Conservation (phyloP, 2,113 vertebrate genomes). For the Myotis davidii region DNA sequence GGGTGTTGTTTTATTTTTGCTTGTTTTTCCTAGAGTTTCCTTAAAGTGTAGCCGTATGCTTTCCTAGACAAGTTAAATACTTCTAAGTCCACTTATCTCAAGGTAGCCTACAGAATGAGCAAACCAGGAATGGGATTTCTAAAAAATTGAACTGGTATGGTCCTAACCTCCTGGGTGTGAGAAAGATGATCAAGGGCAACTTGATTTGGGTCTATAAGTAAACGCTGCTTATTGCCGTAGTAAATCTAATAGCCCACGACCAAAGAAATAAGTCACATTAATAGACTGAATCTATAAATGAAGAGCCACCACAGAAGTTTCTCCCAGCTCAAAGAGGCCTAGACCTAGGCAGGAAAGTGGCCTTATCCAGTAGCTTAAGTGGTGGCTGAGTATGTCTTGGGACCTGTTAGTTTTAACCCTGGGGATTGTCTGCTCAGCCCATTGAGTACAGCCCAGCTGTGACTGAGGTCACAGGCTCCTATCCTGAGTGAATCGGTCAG, state of each 20-base stretch:
- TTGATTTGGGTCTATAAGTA: neutral
- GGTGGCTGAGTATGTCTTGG: neutral
- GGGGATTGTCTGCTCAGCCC: neutral
- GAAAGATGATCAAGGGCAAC: neutral
- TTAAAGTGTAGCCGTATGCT: constrained; percentile 72
- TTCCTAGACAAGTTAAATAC: constrained; percentile 70
- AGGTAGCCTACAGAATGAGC: constrained; percentile 55
- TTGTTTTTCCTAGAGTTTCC: constrained; percentile 52
- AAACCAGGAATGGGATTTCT: constrained; percentile 31
- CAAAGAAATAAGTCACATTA: constrained; percentile 1
- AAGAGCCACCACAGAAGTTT: neutral
- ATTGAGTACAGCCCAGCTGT: neutral
- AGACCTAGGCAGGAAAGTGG: neutral
- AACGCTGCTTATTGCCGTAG: neutral
- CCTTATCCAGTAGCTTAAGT: constrained; percentile 18
- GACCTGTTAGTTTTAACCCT: constrained; percentile 2
- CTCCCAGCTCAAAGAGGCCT: constrained; percentile 4
- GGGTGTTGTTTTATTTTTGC: constrained; percentile 62
- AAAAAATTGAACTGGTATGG: neutral
- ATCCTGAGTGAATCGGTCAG: neutral
- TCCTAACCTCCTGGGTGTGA: neutral
- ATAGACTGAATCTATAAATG: neutral
- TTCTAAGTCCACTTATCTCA: constrained; percentile 62
- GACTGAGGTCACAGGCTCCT: constrained; percentile 25
- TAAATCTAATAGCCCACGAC: neutral